Evolutionary conservation across 2,888 invertebrate genomes (phyloP).

Genomic region (Ornithoptera priamus): DNA sequence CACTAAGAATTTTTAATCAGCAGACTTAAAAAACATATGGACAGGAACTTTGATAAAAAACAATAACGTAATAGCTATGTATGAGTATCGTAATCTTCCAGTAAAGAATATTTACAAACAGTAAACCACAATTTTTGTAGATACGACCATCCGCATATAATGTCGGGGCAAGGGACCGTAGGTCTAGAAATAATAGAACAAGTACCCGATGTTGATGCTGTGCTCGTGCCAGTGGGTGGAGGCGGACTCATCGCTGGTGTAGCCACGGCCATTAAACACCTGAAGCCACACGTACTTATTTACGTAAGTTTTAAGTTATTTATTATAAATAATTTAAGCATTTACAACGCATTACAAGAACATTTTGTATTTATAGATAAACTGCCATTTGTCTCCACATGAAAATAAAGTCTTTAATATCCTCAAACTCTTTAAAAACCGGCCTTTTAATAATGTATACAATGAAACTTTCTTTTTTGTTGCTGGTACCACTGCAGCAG

Average conservation of each 20-base stretch:
- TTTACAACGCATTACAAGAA: not conserved
- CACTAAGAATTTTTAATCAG: no score
- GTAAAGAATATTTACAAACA: not conserved
- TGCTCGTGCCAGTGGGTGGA: constrained; percentile 96
- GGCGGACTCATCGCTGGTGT: constrained; percentile 95
- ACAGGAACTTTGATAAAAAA: no score
- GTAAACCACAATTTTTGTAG: constrained; percentile 60
- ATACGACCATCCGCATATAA: constrained; percentile 96
- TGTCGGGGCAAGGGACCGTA: constrained; percentile 97
- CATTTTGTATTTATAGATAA: not conserved
- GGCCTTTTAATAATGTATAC: no score
- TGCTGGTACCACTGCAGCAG: no score
- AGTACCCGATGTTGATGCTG: constrained; percentile 91
- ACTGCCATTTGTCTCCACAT: no score
- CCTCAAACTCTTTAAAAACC: no score
- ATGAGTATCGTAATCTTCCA: no score
- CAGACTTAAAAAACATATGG: no score
- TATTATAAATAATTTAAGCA: not conserved
- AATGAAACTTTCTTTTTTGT: no score
- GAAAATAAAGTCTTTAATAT: no score
- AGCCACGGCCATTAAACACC: constrained; percentile 92
- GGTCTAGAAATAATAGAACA: constrained; percentile 96
- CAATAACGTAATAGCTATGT: no score
- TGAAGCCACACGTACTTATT: constrained; percentile 90
- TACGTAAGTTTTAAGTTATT: constrained; percentile 83